These are phyloP conservation scores for Drepana arcuata DNA, from an alignment of 1,140 invertebrate genomes.

Conservation along the genomic window DNA sequence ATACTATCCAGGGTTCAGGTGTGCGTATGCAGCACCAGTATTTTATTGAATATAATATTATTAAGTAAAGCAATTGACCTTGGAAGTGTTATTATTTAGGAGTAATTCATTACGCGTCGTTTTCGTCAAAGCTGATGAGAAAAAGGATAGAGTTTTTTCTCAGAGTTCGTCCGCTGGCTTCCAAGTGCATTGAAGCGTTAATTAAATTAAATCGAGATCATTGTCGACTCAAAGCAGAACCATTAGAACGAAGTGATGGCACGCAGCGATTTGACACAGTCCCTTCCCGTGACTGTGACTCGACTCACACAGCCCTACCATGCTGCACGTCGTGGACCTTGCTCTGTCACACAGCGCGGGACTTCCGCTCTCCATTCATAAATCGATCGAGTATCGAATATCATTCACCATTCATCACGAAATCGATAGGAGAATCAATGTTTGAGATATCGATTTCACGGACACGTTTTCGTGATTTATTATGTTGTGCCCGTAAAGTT, in stretches of 20 bases:
- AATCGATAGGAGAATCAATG: slow-evolving; percentile 51
- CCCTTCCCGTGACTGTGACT: too few species aligned
- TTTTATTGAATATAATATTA: too few species aligned
- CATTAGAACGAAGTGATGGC: slow-evolving; percentile 26
- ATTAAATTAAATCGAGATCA: slow-evolving; percentile 47
- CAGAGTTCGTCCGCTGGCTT: slow-evolving; percentile 22
- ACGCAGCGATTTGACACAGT: slow-evolving; percentile 58
- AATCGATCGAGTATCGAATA: slow-evolving; percentile 27
- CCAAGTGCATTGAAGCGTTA: slow-evolving; percentile 35
- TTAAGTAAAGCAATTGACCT: neutral
- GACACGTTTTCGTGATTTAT: slow-evolving; percentile 24
- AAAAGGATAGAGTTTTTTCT: neutral
- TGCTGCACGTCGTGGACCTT: too few species aligned
- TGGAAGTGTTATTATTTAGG: too few species aligned
- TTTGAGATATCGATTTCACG: slow-evolving; percentile 55
- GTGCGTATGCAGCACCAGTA: too few species aligned
- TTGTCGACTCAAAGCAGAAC: slow-evolving; percentile 36
- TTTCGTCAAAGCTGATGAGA: too few species aligned
- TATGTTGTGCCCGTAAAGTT: slow-evolving; percentile 6
- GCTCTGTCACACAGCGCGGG: too few species aligned
- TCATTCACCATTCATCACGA: slow-evolving; percentile 47
- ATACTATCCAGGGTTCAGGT: too few species aligned
- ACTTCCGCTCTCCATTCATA: slow-evolving; percentile 47
- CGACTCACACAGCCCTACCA: too few species aligned
- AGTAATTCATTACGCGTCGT: too few species aligned